Conservation (phyloP, 1,140 invertebrate species). For the Steinernema feltiae region DNA sequence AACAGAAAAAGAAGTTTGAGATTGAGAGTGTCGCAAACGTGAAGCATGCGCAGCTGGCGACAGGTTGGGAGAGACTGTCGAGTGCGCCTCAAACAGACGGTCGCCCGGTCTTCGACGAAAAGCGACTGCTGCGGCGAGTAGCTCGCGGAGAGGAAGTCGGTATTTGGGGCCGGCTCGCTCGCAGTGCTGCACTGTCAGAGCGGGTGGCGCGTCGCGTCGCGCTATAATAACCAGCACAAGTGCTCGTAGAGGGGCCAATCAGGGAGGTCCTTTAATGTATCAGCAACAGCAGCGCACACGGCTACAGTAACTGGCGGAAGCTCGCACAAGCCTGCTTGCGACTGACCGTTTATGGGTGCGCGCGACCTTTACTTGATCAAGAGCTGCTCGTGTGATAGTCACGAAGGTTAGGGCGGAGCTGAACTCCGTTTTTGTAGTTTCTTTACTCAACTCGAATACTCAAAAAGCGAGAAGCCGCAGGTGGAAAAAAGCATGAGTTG, state of each 20-base stretch:
- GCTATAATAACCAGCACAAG: constrained; percentile 13
- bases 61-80: not conserved
- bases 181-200: not conserved
- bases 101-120: constrained; percentile 12
- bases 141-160: constrained; percentile 14
- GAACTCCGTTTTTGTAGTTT: not conserved
- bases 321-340: not conserved
- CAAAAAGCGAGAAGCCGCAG: not conserved
- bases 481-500: too few species aligned
- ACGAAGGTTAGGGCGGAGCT: not conserved
- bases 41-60: not conserved
- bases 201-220: constrained; percentile 14
- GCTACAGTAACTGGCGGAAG: not conserved
- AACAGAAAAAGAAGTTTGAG: not conserved
- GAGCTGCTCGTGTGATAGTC: not conserved
- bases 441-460: not conserved
- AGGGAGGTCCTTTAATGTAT: constrained; percentile 10
- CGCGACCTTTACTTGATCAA: not conserved
- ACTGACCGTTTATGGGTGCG: not conserved
- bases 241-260: constrained; percentile 11
- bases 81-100: constrained; percentile 4
- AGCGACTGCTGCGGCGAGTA: constrained; percentile 10
- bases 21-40: not conserved
- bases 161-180: constrained; percentile 14
- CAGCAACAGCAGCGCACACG: not conserved